phyloP scores from a whole-genome alignment of 2,113 vertebrate genomes.

The Hemichromis elongatus region DNA sequence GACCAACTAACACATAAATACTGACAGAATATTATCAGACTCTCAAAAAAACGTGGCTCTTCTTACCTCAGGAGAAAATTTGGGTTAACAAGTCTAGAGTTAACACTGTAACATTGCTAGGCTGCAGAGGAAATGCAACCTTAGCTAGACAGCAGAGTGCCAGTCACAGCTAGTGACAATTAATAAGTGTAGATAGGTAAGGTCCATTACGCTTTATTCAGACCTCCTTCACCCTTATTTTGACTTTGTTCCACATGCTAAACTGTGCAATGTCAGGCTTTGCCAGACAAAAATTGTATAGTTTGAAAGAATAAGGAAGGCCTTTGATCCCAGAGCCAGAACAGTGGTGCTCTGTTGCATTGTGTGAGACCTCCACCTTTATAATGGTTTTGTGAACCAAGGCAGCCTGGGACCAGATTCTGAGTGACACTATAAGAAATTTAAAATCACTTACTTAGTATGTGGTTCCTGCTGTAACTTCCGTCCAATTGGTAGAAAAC shows the following conservation, averaged over 20 bases:
- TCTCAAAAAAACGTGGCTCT: background rate
- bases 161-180: background rate
- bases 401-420: background rate
- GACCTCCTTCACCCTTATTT: background rate
- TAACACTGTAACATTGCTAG: background rate
- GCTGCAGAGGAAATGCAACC: background rate
- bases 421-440: background rate
- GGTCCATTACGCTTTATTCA: background rate
- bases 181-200: background rate
- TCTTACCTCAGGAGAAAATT: background rate
- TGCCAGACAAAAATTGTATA: background rate
- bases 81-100: background rate
- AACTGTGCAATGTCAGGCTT: background rate
- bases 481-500: background rate
- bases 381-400: background rate
- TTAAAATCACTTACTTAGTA: background rate
- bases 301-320: background rate
- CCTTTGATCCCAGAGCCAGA: background rate
- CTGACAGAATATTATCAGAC: background rate
- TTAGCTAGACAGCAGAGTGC: background rate
- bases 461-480: background rate
- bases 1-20: background rate
- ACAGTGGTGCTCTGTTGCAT: background rate
- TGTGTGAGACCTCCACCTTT: background rate
- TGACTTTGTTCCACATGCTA: background rate